These are phyloP conservation scores for Calidris pygmaea DNA, from an alignment of 2,113 vertebrate species.

Conservation along the genomic window DNA sequence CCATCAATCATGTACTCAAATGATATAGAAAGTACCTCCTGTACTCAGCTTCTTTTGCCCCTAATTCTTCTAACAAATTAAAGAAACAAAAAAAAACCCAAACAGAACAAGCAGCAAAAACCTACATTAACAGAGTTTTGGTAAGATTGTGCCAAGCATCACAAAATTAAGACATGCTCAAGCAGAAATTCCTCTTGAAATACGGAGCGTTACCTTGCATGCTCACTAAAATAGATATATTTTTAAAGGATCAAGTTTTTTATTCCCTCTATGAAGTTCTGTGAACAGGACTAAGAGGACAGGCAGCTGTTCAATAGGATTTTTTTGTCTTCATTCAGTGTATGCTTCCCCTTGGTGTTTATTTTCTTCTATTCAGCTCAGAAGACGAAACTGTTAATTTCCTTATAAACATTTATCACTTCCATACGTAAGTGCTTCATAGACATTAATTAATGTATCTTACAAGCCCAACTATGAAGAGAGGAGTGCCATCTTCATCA, in stretches of 20 bases:
- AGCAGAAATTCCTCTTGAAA: background rate
- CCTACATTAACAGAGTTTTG: background rate
- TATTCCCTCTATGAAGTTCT: background rate
- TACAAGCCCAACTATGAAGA: background rate
- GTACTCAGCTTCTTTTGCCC: background rate
- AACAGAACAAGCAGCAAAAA: background rate
- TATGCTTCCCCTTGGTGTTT: background rate
- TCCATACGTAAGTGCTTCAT: background rate
- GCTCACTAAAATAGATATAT: background rate
- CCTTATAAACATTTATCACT: background rate
- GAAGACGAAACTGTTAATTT: background rate
- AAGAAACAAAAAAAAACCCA: background rate
- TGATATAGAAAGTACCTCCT: background rate
- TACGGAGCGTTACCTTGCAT: background rate
- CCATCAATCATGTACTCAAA: background rate
- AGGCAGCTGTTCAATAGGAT: background rate
- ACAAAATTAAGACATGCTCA: background rate
- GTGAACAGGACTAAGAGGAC: background rate
- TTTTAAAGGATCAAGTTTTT: background rate
- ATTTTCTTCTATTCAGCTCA: background rate
- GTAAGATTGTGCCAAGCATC: background rate
- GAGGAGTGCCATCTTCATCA: background rate
- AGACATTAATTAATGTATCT: background rate
- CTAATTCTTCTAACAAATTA: background rate
- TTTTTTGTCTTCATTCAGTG: background rate